Base-by-base conservation (phyloP, 1,140 invertebrate genomes). In the Neelides sp. region DNA sequence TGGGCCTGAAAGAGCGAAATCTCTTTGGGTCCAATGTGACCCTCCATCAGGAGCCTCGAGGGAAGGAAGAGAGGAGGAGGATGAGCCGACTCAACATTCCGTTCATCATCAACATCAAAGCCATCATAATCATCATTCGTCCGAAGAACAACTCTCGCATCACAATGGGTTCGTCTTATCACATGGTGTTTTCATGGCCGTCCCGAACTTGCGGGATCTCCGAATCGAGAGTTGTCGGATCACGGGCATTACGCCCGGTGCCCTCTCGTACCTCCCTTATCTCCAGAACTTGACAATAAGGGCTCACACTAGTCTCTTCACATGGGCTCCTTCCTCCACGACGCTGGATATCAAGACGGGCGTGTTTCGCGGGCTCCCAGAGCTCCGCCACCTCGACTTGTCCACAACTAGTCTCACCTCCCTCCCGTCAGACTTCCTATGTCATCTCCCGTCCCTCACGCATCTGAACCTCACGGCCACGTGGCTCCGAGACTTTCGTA, bases 171-270 rank as follows among this genome's bases (percentile, higher is more conserved):
- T 52, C 44, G 59, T 61, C 5, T 47, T 61, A 32, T 61, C 59
- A 7, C 55, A 61, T 20, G 59, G 59, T 19, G 52, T 61, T 17
- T 61, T 61, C 24, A 57, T 61, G 59, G 55, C 59, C 37, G 59
- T 61, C 17, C 50, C 52, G 37, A 61, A 90, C 65, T 69, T 93
- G 36, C 76, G 78, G 36, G 82, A 88, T 55, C 74, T 93, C 4
- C 80, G 81, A 10, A 85, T 94, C 48, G 86, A 92, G 64, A 85
- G 83, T 58, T 94, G 89, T 69, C 89, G 89, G 69, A 82, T 94
- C 50, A 79, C 82, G 27, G 86, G 87, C 64, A 71, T 94, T 19
- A 85, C 86, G 2, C 80, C 83, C 43, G 83, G 83, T 13, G 82
- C 85, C 1, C 88, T 91, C 61, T 75, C 78, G 12, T 83, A 84